Percentiles rank a stretch among this genome's conserved stretches.
phyloP scores from a whole-genome alignment of 2,888 invertebrate species.

The Parascotia fuliginaria region DNA sequence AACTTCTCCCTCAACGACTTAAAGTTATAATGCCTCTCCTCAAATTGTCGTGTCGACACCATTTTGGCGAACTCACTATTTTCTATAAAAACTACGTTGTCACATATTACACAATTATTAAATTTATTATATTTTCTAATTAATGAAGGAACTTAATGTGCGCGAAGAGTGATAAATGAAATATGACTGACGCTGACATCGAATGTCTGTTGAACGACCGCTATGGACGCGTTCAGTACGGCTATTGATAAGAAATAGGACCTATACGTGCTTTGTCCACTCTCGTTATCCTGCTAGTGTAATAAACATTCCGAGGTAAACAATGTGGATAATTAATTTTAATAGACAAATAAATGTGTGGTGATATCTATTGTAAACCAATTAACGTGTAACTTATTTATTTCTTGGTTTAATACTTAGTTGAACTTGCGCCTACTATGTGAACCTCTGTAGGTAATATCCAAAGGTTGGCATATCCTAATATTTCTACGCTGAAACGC shows the following conservation, averaged over 20 bases:
- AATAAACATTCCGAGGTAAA: constrained; percentile 15
- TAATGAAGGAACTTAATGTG: constrained; percentile 8
- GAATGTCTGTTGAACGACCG: not conserved
- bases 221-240: constrained; percentile 4
- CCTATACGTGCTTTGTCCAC: constrained; percentile 3
- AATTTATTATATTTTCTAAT: constrained; percentile 2
- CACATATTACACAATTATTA: constrained; percentile 17
- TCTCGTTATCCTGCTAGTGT: constrained; percentile 33
- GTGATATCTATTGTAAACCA: too few species aligned
- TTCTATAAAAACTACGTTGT: constrained; percentile 6
- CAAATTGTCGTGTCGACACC: constrained; percentile 65
- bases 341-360: not conserved
- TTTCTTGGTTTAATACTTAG: too few species aligned
- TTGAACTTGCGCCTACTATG: too few species aligned
- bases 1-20: constrained; percentile 75
- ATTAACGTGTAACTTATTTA: too few species aligned
- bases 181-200: constrained; percentile 13
- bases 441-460: too few species aligned
- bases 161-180: constrained; percentile 11
- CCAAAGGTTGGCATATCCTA: too few species aligned
- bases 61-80: constrained; percentile 53
- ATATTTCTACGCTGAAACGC: too few species aligned
- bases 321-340: constrained; percentile 15
- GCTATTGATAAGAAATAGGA: constrained; percentile 15
- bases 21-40: constrained; percentile 73